Conservation (phyloP, 2,113 vertebrate genomes). For the Camelus bactrianus region DNA sequence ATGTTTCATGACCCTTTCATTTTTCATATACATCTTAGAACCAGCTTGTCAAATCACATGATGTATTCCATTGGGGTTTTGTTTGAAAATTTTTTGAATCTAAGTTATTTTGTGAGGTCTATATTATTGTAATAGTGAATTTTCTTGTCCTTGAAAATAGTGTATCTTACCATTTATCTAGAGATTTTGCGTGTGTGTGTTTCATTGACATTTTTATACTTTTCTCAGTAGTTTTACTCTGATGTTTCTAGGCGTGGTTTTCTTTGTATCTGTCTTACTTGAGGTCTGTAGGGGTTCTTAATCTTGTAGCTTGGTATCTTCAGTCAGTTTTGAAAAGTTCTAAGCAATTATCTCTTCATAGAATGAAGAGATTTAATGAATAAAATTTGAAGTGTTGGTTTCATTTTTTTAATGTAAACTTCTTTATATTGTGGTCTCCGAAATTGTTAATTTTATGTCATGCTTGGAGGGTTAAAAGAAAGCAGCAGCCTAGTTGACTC, state of each 20-base stretch:
- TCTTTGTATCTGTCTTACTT: not conserved
- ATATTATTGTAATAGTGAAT: not conserved
- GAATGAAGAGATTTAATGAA: not conserved
- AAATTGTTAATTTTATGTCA: not conserved
- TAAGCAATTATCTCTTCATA: not conserved
- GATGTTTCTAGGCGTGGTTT: not conserved
- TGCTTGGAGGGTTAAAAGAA: not conserved
- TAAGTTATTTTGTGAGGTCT: not conserved
- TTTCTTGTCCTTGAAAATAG: not conserved
- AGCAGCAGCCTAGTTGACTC: not conserved
- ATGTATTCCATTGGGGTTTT: not conserved
- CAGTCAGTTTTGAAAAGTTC: not conserved
- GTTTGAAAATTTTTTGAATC: constrained; percentile 25
- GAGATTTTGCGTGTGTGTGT: not conserved
- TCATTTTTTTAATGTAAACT: not conserved
- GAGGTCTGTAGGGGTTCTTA: not conserved
- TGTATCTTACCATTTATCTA: not conserved
- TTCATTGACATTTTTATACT: not conserved
- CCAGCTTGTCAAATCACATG: not conserved
- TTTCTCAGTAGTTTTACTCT: not conserved
- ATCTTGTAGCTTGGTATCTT: not conserved
- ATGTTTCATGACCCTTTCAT: not conserved
- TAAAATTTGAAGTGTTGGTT: not conserved
- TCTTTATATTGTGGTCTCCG: not conserved
- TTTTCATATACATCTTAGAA: not conserved